Evolutionary conservation across 2,113 vertebrate species (phyloP).

Genomic region (Catagonus wagneri): DNA sequence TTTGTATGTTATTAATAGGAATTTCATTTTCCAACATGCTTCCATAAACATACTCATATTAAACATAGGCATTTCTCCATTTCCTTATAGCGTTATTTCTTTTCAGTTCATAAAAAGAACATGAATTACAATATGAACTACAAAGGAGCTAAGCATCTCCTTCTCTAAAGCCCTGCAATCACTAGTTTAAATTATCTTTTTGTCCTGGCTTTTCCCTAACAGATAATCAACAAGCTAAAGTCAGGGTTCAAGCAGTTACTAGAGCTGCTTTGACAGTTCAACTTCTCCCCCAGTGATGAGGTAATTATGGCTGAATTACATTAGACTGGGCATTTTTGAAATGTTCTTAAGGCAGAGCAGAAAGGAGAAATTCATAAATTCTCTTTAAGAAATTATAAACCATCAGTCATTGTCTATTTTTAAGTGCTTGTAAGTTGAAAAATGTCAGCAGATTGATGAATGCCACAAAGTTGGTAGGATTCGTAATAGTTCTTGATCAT

Average conservation of each 20-base stretch:
- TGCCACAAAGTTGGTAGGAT: not conserved
- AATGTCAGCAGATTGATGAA: conserved; percentile 8
- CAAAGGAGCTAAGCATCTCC: conserved; percentile 7
- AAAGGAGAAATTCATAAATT: conserved; percentile 59
- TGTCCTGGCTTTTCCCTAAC: conserved; percentile 46
- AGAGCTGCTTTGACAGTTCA: not conserved
- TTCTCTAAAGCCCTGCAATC: conserved; percentile 29
- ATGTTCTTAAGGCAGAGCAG: conserved; percentile 40
- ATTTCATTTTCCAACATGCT: conserved; percentile 67
- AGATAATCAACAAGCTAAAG: conserved; percentile 48
- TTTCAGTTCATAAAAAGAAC: conserved; percentile 47
- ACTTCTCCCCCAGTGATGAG: not conserved
- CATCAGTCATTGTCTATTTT: not conserved
- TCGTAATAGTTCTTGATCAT: conserved; percentile 49
- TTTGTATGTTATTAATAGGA: conserved; percentile 77
- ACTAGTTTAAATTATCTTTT: not conserved
- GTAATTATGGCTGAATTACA: not conserved
- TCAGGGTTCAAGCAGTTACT: not conserved
- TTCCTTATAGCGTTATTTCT: conserved; percentile 30
- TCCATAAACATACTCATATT: conserved; percentile 63
- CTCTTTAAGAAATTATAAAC: conserved; percentile 42
- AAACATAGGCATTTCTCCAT: not conserved
- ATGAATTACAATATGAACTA: conserved; percentile 50
- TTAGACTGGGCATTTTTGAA: conserved; percentile 46
- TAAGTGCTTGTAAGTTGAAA: conserved; percentile 48